A percentile compares a stretch with the other conserved stretches of the same genome.
Conservation (phyloP, 1,140 invertebrate genomes). For the Streblospio benedicti region DNA sequence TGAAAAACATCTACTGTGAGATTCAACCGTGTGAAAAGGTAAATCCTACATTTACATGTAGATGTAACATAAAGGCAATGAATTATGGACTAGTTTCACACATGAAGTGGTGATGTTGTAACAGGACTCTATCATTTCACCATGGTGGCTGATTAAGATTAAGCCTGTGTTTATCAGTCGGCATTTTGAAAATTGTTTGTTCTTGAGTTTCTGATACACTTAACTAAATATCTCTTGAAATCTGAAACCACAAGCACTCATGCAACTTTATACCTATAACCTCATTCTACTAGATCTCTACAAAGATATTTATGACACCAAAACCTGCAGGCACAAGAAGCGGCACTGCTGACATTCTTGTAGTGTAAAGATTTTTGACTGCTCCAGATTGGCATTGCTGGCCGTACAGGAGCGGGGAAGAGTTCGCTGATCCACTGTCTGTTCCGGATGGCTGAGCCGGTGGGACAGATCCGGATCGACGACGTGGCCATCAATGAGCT, state of each 20-base stretch:
- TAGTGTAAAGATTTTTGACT: neutral
- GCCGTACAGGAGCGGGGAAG: constrained; percentile 80
- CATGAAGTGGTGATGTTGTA: no score
- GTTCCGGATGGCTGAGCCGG: constrained; percentile 51
- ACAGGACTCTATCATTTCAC: neutral
- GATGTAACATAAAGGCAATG: neutral
- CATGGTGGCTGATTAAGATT: neutral
- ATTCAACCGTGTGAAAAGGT: constrained; percentile 10
- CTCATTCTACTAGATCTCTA: no score
- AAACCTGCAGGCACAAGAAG: no score
- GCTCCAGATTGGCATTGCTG: constrained; percentile 63
- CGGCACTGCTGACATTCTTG: neutral
- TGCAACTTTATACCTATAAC: no score
- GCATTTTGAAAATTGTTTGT: neutral
- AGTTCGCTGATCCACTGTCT: constrained; percentile 61
- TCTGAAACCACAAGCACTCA: no score
- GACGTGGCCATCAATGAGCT: constrained; percentile 56
- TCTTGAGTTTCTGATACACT: no score
- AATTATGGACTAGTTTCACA: neutral
- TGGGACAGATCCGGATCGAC: constrained; percentile 58
- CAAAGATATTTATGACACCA: no score
- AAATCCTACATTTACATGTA: neutral
- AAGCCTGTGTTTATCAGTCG: neutral
- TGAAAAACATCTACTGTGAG: neutral
- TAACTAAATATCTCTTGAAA: no score